A percentile compares a stretch with the other conserved stretches of the same genome.
Conservation (phyloP, 2,113 vertebrate species). For the Cavia porcellus region DNA sequence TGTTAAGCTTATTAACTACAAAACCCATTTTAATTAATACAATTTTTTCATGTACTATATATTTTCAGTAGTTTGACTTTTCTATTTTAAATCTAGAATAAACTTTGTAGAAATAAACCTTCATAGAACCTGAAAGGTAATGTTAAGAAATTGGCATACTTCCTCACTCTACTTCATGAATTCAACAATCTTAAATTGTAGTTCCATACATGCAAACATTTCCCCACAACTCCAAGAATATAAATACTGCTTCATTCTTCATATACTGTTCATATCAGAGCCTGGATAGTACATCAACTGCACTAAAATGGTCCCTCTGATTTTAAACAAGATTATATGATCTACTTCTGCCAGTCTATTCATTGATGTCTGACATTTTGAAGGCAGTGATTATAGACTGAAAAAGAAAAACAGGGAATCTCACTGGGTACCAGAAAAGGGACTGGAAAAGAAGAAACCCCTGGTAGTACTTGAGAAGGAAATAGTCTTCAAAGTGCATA, state of each 20-base stretch:
- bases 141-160: not conserved
- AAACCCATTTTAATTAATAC: not conserved
- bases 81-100: not conserved
- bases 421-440: not conserved
- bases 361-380: not conserved
- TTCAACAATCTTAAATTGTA: too few relatives aligned
- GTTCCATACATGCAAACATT: too few relatives aligned
- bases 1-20: not conserved
- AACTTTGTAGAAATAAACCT: not conserved
- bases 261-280: not conserved
- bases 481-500: not conserved
- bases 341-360: not conserved
- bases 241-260: too few relatives aligned
- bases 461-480: too few relatives aligned
- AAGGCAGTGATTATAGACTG: not conserved
- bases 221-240: too few relatives aligned
- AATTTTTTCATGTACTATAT: not conserved
- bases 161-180: not conserved
- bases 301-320: not conserved
- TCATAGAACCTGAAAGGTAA: not conserved
- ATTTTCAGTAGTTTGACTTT: not conserved
- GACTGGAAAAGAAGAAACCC: not conserved
- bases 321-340: not conserved
- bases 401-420: not conserved
- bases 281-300: not conserved